These are phyloP conservation scores for Paramuricea clavata DNA, from an alignment of 92 coral and sea anemone genomes.

Conservation along the genomic window DNA sequence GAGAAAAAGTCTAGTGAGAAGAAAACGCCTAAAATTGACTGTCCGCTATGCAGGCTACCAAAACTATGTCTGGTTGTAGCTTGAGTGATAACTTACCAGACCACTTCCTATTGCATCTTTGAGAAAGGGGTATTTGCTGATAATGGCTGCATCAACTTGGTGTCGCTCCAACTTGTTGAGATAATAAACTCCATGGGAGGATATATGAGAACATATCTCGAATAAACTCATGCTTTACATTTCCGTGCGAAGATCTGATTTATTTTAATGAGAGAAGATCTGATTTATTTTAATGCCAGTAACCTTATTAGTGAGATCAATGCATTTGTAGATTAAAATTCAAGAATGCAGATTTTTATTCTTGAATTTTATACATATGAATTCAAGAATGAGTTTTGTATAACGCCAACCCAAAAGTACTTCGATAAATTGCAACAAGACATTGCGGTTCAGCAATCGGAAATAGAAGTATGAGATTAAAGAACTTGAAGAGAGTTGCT, in stretches of 20 bases:
- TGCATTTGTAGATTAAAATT: too few relatives aligned
- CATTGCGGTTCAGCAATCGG: too few relatives aligned
- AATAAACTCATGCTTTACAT: neutral
- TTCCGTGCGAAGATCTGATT: neutral
- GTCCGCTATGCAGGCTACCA: neutral
- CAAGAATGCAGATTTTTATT: too few relatives aligned
- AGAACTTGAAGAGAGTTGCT: too few relatives aligned
- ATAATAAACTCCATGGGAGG: constrained; percentile 13
- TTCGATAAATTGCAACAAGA: too few relatives aligned
- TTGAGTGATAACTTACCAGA: neutral
- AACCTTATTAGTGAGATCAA: neutral
- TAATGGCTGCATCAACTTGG: constrained; percentile 9
- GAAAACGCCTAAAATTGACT: neutral
- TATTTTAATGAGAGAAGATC: neutral
- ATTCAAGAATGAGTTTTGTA: too few relatives aligned
- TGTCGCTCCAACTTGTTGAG: neutral
- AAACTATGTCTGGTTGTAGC: too few relatives aligned
- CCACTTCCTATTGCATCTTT: constrained; percentile 13
- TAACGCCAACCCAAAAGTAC: too few relatives aligned
- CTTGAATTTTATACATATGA: too few relatives aligned
- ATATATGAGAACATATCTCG: neutral
- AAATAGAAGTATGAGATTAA: too few relatives aligned
- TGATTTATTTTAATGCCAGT: neutral
- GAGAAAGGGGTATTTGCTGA: constrained; percentile 17
- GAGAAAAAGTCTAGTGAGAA: neutral